These are phyloP conservation scores for Schrankia costaestrigalis DNA, from an alignment of 2,888 invertebrate genomes.

Conservation along the genomic window DNA sequence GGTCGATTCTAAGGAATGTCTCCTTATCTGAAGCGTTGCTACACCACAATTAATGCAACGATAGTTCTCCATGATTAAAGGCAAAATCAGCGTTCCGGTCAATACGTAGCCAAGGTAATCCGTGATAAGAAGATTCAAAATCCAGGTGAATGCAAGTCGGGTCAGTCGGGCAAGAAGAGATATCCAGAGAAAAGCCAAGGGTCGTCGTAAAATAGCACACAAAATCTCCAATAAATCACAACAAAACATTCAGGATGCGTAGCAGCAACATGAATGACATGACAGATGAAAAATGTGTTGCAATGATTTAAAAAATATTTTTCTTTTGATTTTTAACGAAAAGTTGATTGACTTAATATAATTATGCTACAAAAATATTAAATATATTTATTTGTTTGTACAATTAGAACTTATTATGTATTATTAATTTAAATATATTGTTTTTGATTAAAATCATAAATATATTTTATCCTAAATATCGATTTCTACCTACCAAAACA, in stretches of 20 bases:
- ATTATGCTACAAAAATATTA: too few species aligned
- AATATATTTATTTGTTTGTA: too few species aligned
- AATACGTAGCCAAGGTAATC: not conserved
- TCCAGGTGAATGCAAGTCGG: not conserved
- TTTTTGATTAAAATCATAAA: too few species aligned
- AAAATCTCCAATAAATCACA: not conserved
- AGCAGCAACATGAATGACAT: too few species aligned
- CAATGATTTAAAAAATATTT: too few species aligned
- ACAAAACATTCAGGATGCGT: not conserved
- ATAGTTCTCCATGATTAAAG: not conserved
- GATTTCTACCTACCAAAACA: too few species aligned
- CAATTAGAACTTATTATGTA: too few species aligned
- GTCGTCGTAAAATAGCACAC: not conserved
- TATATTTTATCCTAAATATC: too few species aligned
- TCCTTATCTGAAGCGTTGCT: not conserved
- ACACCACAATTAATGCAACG: not conserved
- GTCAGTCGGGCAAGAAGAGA: slow-evolving; percentile 7
- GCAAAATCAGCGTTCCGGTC: not conserved
- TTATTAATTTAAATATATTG: too few species aligned
- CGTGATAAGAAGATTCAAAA: not conserved
- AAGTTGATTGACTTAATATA: too few species aligned
- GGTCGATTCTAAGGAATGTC: slow-evolving; percentile 6
- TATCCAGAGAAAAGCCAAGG: slow-evolving; percentile 7
- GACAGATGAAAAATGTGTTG: too few species aligned
- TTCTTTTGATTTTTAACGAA: too few species aligned